phyloP scores from a whole-genome alignment of 2,888 invertebrate species.

The Pasiphila rectangulata region DNA sequence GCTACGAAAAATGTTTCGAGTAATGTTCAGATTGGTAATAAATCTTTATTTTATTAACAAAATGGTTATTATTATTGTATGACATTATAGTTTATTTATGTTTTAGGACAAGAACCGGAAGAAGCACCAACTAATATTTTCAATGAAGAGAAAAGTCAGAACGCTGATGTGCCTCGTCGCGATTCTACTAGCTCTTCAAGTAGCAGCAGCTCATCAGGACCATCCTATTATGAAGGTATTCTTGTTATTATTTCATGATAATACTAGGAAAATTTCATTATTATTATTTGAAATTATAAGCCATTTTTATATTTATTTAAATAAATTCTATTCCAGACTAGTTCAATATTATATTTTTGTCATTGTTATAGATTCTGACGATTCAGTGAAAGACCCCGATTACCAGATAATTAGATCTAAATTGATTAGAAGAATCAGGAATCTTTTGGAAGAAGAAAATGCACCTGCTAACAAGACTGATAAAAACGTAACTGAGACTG shows the following conservation, averaged over 20 bases:
- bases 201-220: too few species aligned
- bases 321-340: too few species aligned
- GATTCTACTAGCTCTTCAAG: constrained; percentile 1
- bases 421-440: background rate
- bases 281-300: too few species aligned
- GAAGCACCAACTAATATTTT: constrained; percentile 21
- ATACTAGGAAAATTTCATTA: too few species aligned
- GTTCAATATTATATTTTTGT: too few species aligned
- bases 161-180: constrained; percentile 22
- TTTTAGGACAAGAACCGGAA: constrained; percentile 3
- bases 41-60: background rate
- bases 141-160: constrained; percentile 24
- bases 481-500: too few species aligned
- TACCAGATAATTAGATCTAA: background rate
- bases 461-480: background rate
- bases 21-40: constrained; percentile 1
- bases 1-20: background rate
- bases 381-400: background rate
- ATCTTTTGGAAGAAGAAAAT: background rate
- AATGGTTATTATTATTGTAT: background rate
- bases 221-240: too few species aligned
- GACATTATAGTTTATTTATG: constrained; percentile 2
- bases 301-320: too few species aligned
- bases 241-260: too few species aligned
- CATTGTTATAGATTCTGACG: background rate